phyloP scores from a whole-genome alignment of 1,140 invertebrate species.

The Apis florea region DNA sequence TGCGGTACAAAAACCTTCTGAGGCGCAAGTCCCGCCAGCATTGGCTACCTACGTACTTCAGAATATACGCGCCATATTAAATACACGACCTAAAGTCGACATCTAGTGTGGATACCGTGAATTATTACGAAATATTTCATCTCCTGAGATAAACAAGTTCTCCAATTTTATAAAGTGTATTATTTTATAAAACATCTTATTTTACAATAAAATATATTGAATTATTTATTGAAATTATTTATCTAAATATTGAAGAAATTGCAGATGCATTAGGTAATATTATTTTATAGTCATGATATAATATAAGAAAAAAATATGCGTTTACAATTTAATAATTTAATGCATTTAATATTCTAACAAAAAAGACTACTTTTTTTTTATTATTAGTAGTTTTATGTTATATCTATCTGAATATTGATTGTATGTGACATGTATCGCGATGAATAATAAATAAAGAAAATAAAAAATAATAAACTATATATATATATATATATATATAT shows the following conservation, averaged over 20 bases:
- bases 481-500: too few species aligned
- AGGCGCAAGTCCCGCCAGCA: constrained; percentile 37
- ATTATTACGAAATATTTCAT: too few species aligned
- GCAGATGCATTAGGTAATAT: not conserved
- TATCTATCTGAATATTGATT: not conserved
- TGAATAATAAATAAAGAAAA: too few species aligned
- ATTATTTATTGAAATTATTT: too few species aligned
- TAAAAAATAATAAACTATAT: not conserved
- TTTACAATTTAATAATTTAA: not conserved
- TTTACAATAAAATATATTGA: not conserved
- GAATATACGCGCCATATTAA: constrained; percentile 29
- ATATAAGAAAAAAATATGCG: not conserved
- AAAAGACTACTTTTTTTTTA: too few species aligned
- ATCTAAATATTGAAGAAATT: not conserved
- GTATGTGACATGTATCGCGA: not conserved
- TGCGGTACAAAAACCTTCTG: constrained; percentile 52
- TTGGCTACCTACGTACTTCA: not conserved
- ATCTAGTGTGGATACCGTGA: not conserved
- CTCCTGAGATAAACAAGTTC: not conserved
- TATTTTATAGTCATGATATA: not conserved
- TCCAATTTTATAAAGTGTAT: not conserved
- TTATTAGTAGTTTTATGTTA: too few species aligned
- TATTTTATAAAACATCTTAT: not conserved
- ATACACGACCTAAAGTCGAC: not conserved
- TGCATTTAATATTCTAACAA: too few species aligned